Evolutionary conservation across 1,140 invertebrate species (phyloP).

Genomic region (Colletes latitarsis): DNA sequence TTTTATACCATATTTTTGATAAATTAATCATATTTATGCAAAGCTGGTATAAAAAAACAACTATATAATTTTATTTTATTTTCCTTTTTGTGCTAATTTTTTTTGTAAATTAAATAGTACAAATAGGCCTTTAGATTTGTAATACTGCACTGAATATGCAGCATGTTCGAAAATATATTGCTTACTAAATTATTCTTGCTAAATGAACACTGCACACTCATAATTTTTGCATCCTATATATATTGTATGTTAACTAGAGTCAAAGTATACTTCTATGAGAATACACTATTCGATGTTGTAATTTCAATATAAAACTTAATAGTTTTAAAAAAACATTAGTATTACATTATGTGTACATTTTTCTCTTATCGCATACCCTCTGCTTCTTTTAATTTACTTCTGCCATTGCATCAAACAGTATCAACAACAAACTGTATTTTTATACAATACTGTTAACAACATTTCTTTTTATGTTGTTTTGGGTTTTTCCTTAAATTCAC

Average conservation of each 20-base stretch:
- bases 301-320: conserved; percentile 65
- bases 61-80: conserved; percentile 6
- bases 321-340: conserved; percentile 51
- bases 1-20: conserved; percentile 10
- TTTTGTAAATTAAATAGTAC: conserved; percentile 54
- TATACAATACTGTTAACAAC: conserved; percentile 76
- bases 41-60: conserved; percentile 24
- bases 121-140: conserved; percentile 57
- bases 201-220: conserved; percentile 53
- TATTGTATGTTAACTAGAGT: conserved; percentile 49
- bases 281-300: conserved; percentile 58
- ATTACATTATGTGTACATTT: conserved; percentile 69
- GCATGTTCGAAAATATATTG: conserved; percentile 33
- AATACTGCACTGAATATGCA: conserved; percentile 16
- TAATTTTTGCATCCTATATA: conserved; percentile 42
- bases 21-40: conserved; percentile 22
- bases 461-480: conserved; percentile 78
- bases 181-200: conserved; percentile 35
- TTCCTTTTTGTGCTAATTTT: conserved; percentile 31
- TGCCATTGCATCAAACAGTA: conserved; percentile 65
- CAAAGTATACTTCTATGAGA: conserved; percentile 60
- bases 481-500: conserved; percentile 81
- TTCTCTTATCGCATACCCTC: conserved; percentile 67
- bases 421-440: conserved; percentile 57
- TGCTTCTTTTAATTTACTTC: conserved; percentile 68